A percentile compares a stretch with the other conserved stretches of the same genome.
Evolutionary conservation across 2,797 vertebrate species (phyloP).

Genomic region (Pseudomugil gertrudae): DNA sequence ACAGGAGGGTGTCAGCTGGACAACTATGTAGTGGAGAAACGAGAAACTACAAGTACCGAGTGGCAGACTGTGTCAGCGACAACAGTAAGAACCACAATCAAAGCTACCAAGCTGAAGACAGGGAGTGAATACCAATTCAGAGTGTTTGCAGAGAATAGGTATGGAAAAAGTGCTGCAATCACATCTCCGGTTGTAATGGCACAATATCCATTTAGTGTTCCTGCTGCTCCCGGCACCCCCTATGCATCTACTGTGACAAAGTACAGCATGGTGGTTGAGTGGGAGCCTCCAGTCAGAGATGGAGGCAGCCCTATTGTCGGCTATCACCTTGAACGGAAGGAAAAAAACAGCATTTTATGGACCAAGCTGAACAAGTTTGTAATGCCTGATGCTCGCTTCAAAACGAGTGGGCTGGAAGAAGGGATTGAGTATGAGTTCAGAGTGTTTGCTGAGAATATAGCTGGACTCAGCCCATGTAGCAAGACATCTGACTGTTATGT

Average conservation of each 20-base stretch:
- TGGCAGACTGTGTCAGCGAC: conserved; percentile 93
- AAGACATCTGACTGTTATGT: conserved; percentile 89
- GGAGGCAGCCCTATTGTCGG: conserved; percentile 91
- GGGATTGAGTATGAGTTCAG: conserved; percentile 94
- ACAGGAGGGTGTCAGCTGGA: conserved; percentile 93
- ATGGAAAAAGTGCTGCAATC: conserved; percentile 89
- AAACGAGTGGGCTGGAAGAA: conserved; percentile 91
- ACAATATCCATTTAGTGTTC: conserved; percentile 91
- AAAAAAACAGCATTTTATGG: conserved; percentile 96
- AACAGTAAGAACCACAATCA: conserved; percentile 93
- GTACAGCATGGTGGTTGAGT: conserved; percentile 91
- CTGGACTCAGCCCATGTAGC: conserved; percentile 88
- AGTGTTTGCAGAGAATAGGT: conserved; percentile 93
- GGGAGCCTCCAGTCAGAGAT: conserved; percentile 89
- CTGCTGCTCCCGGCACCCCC: conserved; percentile 87
- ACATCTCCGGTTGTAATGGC: conserved; percentile 87
- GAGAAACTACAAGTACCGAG: conserved; percentile 87
- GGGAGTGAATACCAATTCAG: conserved; percentile 93
- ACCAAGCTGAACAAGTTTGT: conserved; percentile 89
- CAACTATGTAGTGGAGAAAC: conserved; percentile 94
- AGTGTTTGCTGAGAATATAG: conserved; percentile 92
- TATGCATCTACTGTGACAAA: conserved; percentile 87
- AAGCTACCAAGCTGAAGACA: conserved; percentile 90
- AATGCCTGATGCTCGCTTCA: conserved; percentile 88
- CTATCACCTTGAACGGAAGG: conserved; percentile 94